Base-by-base conservation (phyloP, 2,113 vertebrate genomes). In the Aspidoscelis tigris region DNA sequence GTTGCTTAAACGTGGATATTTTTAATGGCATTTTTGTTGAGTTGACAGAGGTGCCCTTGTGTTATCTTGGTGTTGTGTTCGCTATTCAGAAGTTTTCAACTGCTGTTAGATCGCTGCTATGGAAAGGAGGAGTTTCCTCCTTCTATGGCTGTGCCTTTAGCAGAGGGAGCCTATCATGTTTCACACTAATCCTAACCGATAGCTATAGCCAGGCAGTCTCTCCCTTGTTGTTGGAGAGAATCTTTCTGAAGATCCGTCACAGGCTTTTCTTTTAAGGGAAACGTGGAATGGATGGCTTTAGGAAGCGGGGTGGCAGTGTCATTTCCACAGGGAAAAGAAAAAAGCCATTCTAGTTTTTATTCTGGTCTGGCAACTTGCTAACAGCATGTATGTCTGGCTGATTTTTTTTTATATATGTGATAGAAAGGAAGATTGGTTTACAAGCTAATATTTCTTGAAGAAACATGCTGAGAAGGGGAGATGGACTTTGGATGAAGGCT, bases 101-200 rank as follows among this genome's bases (percentile, higher is more conserved):
- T 82, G 87, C 92, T 66, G n/a, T 74, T 76, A 82, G 91, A 93
- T 75, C 0, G 4, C 39, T 88, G 76, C 91, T 82, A 58, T 11
- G 86, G 89, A 88, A 94, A 92, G 96, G 96, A 95, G 96, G 95
- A 95, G 95, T 94, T 92, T 90, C n/a, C 89, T 70, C 87, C 82
- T 88, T 91, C 94, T 90, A 96, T 89, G 97, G 94, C 94, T 87
- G 85, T 92, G 96, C 93, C 92, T 89, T 87, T 89, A 78, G 88
- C 91, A 86, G 76, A 64, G 76, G 43, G 55, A 95, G 93, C 93
- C 94, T 96, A 96, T 98, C 96, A 20, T 92, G 93, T 98, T 98
- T 95, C 97, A 95, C 94, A 86, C 97, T 96, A 96, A 97, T 96
- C 92, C 94, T 95, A 95, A 96, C 94, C 92, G 80, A 86, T 90